Evolutionary conservation across 2,888 invertebrate species (phyloP), one percentile per base, ranked within the genome.

Genomic region (Oscheius sp.): DNA sequence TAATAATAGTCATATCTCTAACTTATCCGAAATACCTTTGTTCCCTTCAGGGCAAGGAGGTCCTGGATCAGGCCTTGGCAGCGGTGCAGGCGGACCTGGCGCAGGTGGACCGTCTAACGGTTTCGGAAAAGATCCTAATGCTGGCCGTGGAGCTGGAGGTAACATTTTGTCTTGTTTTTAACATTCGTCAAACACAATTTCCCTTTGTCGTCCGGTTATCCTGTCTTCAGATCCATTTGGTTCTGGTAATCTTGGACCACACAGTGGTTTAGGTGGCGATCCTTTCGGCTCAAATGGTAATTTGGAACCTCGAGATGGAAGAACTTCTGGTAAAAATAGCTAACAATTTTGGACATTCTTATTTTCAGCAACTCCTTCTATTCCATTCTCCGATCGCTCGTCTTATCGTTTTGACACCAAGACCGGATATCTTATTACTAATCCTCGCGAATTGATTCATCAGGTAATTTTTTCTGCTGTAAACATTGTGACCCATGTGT

Each of bases 391-490:
- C 78, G 82, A 35, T 82, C 85, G 68, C 84, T 35, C 86, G 55
- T 79, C 84, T 9, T 83, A 81, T 59, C 75, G 78, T 41, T 72
- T 82, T 12, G 82, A 81, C 55, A 82, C 79, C 35, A 76, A 78
- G 69, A 80, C 79, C 49, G 84, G 87, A 68, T 87, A 87, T 74
- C 71, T 82, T 43, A 87, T 87, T 69, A 85, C 87, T n/a, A 87
- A 87, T 69, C 87, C 87, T 29, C 77, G 84, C n/a, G 87, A 87
- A 73, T 76, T 87, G 43, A 87, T 87, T 69, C 87, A 87, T 55
- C 87, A 83, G 46, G 68, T 69, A 49, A 46, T 45, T 49, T n/a
- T 21, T 46, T 25, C 12, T 18, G 2, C 9, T 35, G 35, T 35
- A 35, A 35, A 35, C 35, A 35, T n/a, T n/a, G 35, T 3, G 9